These are phyloP conservation scores for Spisula subtruncata DNA, from an alignment of 2,888 invertebrate species.

Conservation along the genomic window DNA sequence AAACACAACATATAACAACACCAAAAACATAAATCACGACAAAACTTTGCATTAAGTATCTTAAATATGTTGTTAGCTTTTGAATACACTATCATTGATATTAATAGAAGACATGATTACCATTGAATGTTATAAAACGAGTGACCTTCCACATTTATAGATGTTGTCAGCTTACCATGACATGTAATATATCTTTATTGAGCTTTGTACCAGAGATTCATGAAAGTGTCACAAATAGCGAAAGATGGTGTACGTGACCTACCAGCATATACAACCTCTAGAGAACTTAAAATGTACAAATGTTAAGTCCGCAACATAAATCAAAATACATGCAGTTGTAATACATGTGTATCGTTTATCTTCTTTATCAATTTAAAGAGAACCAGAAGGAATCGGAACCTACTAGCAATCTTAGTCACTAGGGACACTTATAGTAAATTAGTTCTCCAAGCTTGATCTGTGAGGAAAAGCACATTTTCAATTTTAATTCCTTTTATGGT, in stretches of 20 bases:
- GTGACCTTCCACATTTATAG: neutral
- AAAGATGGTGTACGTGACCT: neutral
- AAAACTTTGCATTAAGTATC: neutral
- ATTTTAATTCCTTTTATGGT: conserved; percentile 19
- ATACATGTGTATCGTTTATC: neutral
- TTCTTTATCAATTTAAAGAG: conserved; percentile 13
- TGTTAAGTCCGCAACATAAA: neutral
- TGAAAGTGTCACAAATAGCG: conserved; percentile 14
- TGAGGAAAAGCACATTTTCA: conserved; percentile 13
- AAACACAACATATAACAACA: neutral
- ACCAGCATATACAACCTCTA: neutral
- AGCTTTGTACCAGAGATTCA: neutral
- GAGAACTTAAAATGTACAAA: conserved; percentile 4
- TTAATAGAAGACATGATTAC: neutral
- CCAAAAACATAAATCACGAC: neutral
- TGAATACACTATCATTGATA: neutral
- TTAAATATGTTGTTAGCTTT: neutral
- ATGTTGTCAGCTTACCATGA: neutral
- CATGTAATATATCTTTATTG: neutral
- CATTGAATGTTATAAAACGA: neutral
- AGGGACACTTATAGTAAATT: neutral
- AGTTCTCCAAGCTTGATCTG: neutral
- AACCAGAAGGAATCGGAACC: neutral
- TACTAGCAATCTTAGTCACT: neutral
- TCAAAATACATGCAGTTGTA: conserved; percentile 16